Evolutionary conservation across 2,797 vertebrate species (phyloP), one percentile per base, ranked within the genome.

Genomic region (Hemibagrus guttatus): DNA sequence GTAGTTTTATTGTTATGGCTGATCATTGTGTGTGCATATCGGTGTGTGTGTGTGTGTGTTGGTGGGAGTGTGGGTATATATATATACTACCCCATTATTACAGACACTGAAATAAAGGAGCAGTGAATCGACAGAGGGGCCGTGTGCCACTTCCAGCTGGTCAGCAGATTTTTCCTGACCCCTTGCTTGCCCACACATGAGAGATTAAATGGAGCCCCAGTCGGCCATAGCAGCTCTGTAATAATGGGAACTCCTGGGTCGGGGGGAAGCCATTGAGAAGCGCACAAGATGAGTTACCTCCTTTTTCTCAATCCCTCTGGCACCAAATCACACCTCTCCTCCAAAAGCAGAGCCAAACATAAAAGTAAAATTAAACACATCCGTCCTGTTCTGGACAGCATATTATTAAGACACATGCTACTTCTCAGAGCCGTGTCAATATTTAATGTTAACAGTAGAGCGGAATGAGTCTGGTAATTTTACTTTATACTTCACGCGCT

Each of bases 201-300:
- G 69, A 86, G 59, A 78, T 79, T 35, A 86, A 89, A 90, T 59
- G 58, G 64, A 87, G 61, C 80, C 81, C 66, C 71, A 61, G 66
- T 68, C 87, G 79, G 68, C 74, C 58, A 13, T 66, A 89, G 42
- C 80, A 16, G 21, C 66, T 84, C 59, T 21, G 64, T n/a, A 52
- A 88, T 89, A 81, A 90, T 80, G 64, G 82, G 79, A 88, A 79
- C 83, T 79, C 75, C 87, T 78, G 69, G 86, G 74, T 89, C 26
- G 8, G 58, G 64, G 9, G 81, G 54, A 78, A 85, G 64, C 84
- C 84, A 78, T n/a, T 23, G 58, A 84, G 63, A 80, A 31, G 80
- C 1, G 19, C 26, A 82, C n/a, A 54, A 78, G 52, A 90, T 84
- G 66, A 88, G 66, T 87, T 86, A 86, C 81, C 21, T 49, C 64